These are phyloP conservation scores for Drosophila aff. DNA, from an alignment of 1,140 invertebrate genomes.

Conservation along the genomic window DNA sequence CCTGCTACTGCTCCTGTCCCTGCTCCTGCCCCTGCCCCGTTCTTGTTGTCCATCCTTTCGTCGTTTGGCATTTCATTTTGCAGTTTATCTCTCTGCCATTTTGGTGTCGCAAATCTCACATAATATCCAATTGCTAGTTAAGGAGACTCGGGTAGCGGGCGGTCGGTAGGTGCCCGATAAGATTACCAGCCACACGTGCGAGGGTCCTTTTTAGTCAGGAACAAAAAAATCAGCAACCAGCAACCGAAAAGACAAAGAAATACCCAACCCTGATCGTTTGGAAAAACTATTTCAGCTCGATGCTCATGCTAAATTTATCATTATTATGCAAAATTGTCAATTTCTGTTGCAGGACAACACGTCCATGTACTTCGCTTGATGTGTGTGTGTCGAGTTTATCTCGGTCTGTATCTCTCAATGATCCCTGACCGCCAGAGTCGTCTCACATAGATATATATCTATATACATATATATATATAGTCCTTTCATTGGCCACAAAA, in stretches of 20 bases:
- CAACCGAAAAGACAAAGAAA: neutral
- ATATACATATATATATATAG: neutral
- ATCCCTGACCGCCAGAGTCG: slow-evolving; percentile 19
- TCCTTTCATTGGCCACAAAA: slow-evolving; percentile 68
- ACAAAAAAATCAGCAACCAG: neutral
- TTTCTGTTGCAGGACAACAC: slow-evolving; percentile 10
- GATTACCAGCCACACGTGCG: slow-evolving; percentile 41
- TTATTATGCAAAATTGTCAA: slow-evolving; percentile 56
- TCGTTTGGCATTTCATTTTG: slow-evolving; percentile 55
- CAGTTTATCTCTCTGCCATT: slow-evolving; percentile 52
- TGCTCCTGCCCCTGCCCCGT: neutral
- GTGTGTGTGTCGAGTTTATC: slow-evolving; percentile 14
- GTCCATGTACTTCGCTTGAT: neutral
- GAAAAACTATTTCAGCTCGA: slow-evolving; percentile 34
- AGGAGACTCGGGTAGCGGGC: slow-evolving; percentile 27
- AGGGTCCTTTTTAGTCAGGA: neutral
- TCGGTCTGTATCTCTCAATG: slow-evolving; percentile 15
- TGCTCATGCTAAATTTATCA: slow-evolving; percentile 50
- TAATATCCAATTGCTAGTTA: slow-evolving; percentile 57
- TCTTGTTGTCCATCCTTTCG: slow-evolving; percentile 41
- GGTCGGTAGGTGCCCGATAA: slow-evolving; percentile 15
- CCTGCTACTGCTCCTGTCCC: neutral
- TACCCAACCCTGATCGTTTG: slow-evolving; percentile 15
- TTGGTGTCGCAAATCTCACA: slow-evolving; percentile 55
- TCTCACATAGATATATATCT: neutral